Conservation (phyloP, 2,888 invertebrate species). For the Pycnomerus fuliginosus region DNA sequence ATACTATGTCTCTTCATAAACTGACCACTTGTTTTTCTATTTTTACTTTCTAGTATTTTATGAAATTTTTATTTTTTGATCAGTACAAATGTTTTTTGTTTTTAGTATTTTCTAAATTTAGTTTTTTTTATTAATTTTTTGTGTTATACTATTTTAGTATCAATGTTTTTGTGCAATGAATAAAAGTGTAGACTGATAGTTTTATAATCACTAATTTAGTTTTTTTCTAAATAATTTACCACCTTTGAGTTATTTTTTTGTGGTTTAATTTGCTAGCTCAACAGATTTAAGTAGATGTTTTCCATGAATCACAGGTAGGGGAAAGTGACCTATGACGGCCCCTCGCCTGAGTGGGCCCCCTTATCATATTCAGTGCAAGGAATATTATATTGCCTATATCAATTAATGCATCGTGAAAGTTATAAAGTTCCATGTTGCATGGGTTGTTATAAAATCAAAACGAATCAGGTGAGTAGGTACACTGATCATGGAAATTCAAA, state of each 20-base stretch:
- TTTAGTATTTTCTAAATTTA: slow-evolving; percentile 37
- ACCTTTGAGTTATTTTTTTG: slow-evolving; percentile 3
- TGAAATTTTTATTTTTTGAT: slow-evolving; percentile 44
- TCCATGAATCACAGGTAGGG: no score
- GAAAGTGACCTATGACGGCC: no score
- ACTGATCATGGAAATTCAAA: no score
- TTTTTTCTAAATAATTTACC: slow-evolving; percentile 23
- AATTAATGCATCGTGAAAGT: no score
- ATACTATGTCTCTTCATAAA: slow-evolving; percentile 47
- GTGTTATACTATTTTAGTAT: slow-evolving; percentile 49
- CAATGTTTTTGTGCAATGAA: slow-evolving; percentile 52
- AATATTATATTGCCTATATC: no score
- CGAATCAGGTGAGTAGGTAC: no score
- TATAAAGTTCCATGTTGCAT: no score
- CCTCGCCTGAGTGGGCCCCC: no score
- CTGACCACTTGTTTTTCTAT: slow-evolving; percentile 35
- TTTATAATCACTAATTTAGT: slow-evolving; percentile 39
- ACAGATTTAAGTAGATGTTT: no score
- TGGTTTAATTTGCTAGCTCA: not conserved
- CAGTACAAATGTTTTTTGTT: not conserved
- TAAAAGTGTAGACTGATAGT: slow-evolving; percentile 52
- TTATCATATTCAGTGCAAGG: no score
- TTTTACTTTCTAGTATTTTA: slow-evolving; percentile 39
- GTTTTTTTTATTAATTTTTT: slow-evolving; percentile 36
- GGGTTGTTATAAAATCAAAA: no score